A percentile compares a stretch with the other conserved stretches of the same genome.
phyloP scores from a whole-genome alignment of 2,797 vertebrate species.

The Siniperca scherzeri region DNA sequence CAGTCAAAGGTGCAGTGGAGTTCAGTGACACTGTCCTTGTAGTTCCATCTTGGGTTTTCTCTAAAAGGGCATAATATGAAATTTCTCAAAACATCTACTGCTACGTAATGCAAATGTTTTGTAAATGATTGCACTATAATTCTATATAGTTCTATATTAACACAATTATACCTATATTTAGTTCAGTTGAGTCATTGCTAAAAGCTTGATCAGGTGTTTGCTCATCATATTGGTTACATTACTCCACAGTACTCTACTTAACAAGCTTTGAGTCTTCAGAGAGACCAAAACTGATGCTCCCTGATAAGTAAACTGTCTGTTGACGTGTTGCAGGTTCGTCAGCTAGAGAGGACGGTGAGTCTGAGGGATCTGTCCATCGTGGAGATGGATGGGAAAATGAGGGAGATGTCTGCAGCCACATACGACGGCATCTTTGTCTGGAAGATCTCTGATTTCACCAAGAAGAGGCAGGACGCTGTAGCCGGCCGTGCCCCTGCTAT shows the following conservation, averaged over 20 bases:
- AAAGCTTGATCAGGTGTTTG: not conserved
- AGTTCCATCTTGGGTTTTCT: not conserved
- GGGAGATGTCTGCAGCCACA: slow-evolving; percentile 92
- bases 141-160: not conserved
- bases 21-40: not conserved
- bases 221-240: not conserved
- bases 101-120: not conserved
- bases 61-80: too few relatives aligned
- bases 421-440: slow-evolving; percentile 95
- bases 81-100: not conserved
- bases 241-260: not conserved
- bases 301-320: not conserved
- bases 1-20: not conserved
- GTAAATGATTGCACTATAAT: not conserved
- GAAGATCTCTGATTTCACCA: slow-evolving; percentile 95
- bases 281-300: too few relatives aligned
- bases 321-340: slow-evolving; percentile 88
- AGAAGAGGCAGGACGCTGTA: slow-evolving; percentile 96
- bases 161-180: not conserved
- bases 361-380: slow-evolving; percentile 95
- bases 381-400: slow-evolving; percentile 95
- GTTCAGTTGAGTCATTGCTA: not conserved
- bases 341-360: slow-evolving; percentile 94
- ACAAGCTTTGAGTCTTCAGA: too few relatives aligned
- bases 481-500: slow-evolving; percentile 94